Evolutionary conservation across 2,113 vertebrate species (phyloP).

Genomic region (Syngnathus scovelli): DNA sequence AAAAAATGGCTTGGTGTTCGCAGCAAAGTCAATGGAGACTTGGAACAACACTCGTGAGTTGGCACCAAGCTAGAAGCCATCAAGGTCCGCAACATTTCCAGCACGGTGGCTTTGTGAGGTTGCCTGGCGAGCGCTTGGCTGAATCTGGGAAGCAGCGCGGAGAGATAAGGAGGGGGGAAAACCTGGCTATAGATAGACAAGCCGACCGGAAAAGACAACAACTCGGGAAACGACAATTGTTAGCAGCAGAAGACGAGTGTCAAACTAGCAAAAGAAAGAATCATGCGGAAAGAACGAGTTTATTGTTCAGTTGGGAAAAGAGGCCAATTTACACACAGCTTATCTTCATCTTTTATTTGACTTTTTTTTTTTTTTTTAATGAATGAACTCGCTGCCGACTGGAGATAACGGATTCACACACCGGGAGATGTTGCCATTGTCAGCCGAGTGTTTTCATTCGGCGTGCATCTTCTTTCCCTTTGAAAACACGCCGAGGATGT

Average conservation of each 20-base stretch:
- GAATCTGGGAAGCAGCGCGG: not conserved
- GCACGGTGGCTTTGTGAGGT: not conserved
- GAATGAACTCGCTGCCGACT: not conserved
- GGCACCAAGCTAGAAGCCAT: not conserved
- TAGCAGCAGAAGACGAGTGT: not conserved
- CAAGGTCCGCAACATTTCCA: not conserved
- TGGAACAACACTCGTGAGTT: not conserved
- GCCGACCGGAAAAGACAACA: not conserved
- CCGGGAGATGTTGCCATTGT: not conserved
- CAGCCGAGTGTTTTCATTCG: not conserved
- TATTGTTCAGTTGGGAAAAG: too few relatives aligned
- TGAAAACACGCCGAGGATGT: constrained; percentile 4
- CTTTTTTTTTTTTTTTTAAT: not conserved
- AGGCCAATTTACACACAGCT: not conserved
- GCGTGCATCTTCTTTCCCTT: constrained; percentile 3
- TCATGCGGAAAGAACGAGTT: not conserved
- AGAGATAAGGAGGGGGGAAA: not conserved
- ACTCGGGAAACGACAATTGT: not conserved
- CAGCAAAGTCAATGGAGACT: not conserved
- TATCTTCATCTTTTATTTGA: not conserved
- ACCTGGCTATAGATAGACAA: not conserved
- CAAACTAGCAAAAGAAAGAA: not conserved
- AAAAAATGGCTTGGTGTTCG: not conserved
- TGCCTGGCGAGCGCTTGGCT: constrained; percentile 2
- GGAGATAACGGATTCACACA: not conserved